These are phyloP conservation scores for Porites cylindrica DNA, from an alignment of 92 coral and sea anemone genomes.

Conservation along the genomic window DNA sequence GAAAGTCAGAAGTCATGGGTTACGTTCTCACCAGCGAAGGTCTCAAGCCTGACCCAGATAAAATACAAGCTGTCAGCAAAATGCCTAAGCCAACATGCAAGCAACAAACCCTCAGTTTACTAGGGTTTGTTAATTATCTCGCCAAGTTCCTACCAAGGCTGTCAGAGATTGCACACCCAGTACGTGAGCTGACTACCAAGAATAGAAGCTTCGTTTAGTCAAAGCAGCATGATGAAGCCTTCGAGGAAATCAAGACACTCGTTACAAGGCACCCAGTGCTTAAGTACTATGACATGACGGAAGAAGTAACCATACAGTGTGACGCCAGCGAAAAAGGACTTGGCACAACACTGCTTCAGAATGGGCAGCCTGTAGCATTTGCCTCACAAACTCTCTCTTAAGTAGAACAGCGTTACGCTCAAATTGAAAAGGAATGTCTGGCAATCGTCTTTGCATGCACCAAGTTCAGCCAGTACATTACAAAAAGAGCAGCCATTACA, in stretches of 20 bases:
- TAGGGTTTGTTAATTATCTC: constrained; percentile 55
- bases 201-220: not conserved
- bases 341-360: constrained; percentile 16
- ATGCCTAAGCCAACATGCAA: constrained; percentile 55
- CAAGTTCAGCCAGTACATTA: constrained; percentile 31
- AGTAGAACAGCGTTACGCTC: constrained; percentile 2
- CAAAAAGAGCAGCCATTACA: not conserved
- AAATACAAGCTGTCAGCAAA: constrained; percentile 24
- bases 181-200: constrained; percentile 41
- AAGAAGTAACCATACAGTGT: constrained; percentile 14
- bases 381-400: constrained; percentile 13
- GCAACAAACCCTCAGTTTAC: constrained; percentile 36
- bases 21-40: constrained; percentile 53
- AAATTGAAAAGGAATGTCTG: constrained; percentile 13
- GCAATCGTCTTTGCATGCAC: constrained; percentile 21
- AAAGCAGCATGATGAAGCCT: constrained; percentile 25
- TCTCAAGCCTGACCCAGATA: constrained; percentile 49
- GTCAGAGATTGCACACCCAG: constrained; percentile 60
- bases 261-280: constrained; percentile 42
- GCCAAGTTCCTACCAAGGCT: constrained; percentile 57
- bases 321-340: constrained; percentile 24
- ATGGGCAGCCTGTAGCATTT: constrained; percentile 25
- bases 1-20: constrained; percentile 56
- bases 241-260: constrained; percentile 4
- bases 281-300: constrained; percentile 33